A percentile compares a stretch with the other conserved stretches of the same genome.
These are phyloP conservation scores for Gadus macrocephalus DNA, from an alignment of 2,113 vertebrate genomes.

Conservation along the genomic window DNA sequence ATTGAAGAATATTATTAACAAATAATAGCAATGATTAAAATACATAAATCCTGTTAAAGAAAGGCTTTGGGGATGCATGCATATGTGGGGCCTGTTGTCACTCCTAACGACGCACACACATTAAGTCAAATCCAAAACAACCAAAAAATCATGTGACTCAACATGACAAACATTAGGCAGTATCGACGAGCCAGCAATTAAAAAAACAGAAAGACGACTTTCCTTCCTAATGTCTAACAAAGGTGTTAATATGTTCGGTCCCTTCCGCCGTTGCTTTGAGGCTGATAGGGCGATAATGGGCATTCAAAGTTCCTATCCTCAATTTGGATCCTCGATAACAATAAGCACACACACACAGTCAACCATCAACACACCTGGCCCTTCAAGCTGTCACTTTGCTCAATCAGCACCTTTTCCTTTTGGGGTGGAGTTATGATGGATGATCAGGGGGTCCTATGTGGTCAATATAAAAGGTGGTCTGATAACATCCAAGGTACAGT, in stretches of 20 bases:
- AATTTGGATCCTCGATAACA: background rate
- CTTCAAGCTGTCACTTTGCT: background rate
- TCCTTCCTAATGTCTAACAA: background rate
- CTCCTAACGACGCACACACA: background rate
- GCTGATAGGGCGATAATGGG: slow-evolving; percentile 40
- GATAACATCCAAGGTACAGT: slow-evolving; percentile 33
- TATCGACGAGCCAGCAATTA: slow-evolving; percentile 3
- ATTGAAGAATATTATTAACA: background rate
- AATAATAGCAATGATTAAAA: background rate
- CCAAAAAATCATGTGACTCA: background rate
- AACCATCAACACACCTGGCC: background rate
- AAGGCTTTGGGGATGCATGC: background rate
- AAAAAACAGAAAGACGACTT: background rate
- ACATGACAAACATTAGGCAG: background rate
- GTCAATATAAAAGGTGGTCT: slow-evolving; percentile 58
- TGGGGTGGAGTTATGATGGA: slow-evolving; percentile 23
- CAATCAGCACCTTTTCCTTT: slow-evolving; percentile 29
- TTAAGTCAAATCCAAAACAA: background rate
- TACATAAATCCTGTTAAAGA: background rate
- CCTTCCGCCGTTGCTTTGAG: slow-evolving; percentile 34
- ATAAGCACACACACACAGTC: background rate
- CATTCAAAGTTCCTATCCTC: background rate
- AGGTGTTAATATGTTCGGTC: slow-evolving; percentile 24
- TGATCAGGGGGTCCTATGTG: slow-evolving; percentile 35
- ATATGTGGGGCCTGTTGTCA: background rate